phyloP scores from a whole-genome alignment of 2,113 vertebrate species.

The Saccopteryx leptura region DNA sequence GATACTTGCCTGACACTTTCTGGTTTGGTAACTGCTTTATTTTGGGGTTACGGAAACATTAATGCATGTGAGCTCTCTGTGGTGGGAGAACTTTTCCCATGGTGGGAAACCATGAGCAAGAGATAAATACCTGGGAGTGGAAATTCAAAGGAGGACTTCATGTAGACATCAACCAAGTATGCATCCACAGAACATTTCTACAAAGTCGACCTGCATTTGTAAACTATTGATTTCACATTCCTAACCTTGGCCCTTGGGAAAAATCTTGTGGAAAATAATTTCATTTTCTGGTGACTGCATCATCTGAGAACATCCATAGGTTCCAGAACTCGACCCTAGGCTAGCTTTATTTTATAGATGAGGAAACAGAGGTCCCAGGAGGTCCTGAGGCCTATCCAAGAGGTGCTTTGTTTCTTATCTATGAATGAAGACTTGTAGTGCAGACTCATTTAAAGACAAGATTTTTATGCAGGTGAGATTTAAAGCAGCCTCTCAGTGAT shows the following conservation, averaged over 20 bases:
- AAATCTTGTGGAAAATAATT: neutral
- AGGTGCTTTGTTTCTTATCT: neutral
- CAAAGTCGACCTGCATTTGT: neutral
- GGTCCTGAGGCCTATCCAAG: neutral
- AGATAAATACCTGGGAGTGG: neutral
- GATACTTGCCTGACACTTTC: neutral
- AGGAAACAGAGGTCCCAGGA: neutral
- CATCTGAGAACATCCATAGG: neutral
- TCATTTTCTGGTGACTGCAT: neutral
- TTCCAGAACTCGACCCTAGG: neutral
- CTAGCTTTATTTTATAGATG: neutral
- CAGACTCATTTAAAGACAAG: neutral
- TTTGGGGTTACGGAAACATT: neutral
- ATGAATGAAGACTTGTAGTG: neutral
- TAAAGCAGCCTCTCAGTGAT: neutral
- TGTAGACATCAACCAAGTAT: neutral
- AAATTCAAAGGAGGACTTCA: neutral
- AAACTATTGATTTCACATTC: neutral
- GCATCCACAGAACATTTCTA: neutral
- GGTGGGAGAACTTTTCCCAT: neutral
- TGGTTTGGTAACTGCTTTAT: constrained; percentile 9
- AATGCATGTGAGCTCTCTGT: neutral
- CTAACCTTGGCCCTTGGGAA: neutral
- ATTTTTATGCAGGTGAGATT: neutral
- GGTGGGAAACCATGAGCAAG: neutral